phyloP scores from a whole-genome alignment of 2,797 vertebrate species.

The Tapirus indicus region DNA sequence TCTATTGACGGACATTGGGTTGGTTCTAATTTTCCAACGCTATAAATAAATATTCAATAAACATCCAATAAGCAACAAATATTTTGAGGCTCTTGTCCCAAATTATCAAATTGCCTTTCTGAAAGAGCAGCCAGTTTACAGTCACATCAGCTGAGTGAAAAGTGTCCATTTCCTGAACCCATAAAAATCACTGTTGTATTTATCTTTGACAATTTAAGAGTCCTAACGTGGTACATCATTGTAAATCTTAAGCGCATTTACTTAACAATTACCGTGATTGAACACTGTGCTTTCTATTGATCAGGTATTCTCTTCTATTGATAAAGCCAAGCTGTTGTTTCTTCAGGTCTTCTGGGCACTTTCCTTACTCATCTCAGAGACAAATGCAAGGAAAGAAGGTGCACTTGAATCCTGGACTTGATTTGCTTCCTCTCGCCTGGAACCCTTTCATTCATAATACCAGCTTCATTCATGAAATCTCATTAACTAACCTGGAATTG shows the following conservation, averaged over 20 bases:
- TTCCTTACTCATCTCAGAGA: neutral
- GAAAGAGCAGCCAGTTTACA: neutral
- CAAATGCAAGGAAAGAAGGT: neutral
- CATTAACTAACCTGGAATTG: neutral
- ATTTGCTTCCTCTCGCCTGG: neutral
- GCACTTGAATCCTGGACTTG: neutral
- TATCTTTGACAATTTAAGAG: neutral
- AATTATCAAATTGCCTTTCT: constrained; percentile 7
- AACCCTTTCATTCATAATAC: neutral
- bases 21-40: neutral
- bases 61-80: neutral
- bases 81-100: neutral
- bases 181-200: neutral
- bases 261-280: neutral
- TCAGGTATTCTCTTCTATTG: neutral
- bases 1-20: neutral
- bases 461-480: constrained; percentile 45
- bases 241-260: neutral
- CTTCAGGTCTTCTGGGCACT: neutral
- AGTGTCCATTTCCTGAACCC: neutral
- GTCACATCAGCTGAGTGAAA: neutral
- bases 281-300: neutral
- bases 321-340: neutral
- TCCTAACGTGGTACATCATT: neutral
- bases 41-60: neutral